Percentiles rank a stretch among this genome's conserved stretches.
phyloP scores from a whole-genome alignment of 2,888 invertebrate species.

The Metacarcinus magister region DNA sequence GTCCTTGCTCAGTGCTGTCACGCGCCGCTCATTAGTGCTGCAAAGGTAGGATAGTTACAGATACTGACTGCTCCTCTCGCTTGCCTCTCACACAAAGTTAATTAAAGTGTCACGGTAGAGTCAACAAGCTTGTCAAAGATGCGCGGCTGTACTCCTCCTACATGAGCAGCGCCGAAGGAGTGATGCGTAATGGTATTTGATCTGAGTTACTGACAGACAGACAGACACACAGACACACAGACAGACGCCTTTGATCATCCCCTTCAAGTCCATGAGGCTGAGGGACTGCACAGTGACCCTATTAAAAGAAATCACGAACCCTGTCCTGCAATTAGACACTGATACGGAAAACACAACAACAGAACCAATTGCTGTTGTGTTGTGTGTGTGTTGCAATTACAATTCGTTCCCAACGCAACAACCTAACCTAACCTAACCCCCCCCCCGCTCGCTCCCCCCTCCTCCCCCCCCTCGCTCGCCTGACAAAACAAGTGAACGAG shows the following conservation, averaged over 20 bases:
- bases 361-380: background rate
- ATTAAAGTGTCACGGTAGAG: constrained; percentile 27
- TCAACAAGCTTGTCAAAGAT: constrained; percentile 22
- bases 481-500: background rate
- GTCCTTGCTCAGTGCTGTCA: background rate
- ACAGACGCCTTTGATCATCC: background rate
- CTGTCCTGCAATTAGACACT: background rate
- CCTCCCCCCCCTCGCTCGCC: no score
- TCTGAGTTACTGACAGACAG: background rate
- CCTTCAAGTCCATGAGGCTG: background rate
- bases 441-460: no score
- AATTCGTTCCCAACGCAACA: background rate
- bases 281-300: background rate
- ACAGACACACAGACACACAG: no score
- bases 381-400: background rate
- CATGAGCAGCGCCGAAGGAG: background rate
- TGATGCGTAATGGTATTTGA: background rate
- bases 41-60: constrained; percentile 32
- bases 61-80: background rate
- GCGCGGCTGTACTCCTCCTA: background rate
- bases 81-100: background rate
- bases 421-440: background rate
- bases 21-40: constrained; percentile 20
- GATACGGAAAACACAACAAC: background rate
- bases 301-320: background rate